Conservation (phyloP, 2,113 vertebrate species). For the Puntigrus tetrazona region DNA sequence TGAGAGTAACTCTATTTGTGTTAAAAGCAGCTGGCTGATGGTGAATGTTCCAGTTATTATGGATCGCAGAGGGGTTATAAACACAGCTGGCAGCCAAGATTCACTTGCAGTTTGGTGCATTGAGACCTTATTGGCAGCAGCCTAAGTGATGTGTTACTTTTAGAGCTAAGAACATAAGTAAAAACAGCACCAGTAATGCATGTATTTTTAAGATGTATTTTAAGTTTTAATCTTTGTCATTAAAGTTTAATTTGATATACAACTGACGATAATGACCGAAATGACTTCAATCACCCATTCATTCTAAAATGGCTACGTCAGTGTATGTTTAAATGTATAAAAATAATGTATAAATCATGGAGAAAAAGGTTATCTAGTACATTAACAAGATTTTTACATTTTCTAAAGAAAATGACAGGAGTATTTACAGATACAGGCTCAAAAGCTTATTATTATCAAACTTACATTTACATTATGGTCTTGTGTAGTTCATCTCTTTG, state of each 20-base stretch:
- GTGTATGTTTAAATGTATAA: neutral
- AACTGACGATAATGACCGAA: constrained; percentile 27
- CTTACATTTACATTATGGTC: neutral
- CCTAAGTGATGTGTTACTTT: neutral
- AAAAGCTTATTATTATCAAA: neutral
- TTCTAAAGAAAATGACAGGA: neutral
- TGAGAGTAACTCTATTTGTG: neutral
- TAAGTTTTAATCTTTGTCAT: neutral
- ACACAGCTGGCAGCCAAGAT: constrained; percentile 9
- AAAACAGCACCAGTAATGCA: constrained; percentile 22
- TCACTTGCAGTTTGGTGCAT: neutral
- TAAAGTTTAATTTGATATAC: constrained; percentile 31
- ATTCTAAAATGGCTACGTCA: neutral
- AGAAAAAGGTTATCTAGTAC: too few species aligned
- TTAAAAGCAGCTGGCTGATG: constrained; percentile 9
- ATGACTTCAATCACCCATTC: constrained; percentile 25
- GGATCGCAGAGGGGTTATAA: neutral
- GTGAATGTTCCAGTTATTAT: constrained; percentile 21
- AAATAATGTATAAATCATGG: too few species aligned
- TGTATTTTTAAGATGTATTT: neutral
- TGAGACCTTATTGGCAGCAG: neutral
- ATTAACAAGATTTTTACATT: neutral
- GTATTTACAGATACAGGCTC: neutral
- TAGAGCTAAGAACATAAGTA: neutral
- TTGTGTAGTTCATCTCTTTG: neutral